These are phyloP conservation scores for Lasiommata megera DNA, from an alignment of 2,888 invertebrate genomes.

Conservation along the genomic window DNA sequence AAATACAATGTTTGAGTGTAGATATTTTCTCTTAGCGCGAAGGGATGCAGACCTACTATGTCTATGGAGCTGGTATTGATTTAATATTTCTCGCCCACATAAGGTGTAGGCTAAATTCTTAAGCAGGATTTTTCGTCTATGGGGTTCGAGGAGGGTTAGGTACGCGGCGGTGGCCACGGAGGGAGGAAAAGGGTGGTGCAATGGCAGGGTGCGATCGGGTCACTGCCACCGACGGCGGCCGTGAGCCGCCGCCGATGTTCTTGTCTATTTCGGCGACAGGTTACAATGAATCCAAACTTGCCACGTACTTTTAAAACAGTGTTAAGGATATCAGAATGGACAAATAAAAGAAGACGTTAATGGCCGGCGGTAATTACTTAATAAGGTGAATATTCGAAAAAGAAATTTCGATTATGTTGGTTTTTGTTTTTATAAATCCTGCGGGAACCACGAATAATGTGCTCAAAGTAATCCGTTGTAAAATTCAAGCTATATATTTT, in stretches of 20 bases:
- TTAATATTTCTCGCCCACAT: neutral
- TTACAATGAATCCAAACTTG: constrained; percentile 51
- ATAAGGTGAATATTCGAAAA: too few relatives aligned
- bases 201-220: constrained; percentile 79
- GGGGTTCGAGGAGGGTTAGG: constrained; percentile 10
- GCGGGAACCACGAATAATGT: too few relatives aligned
- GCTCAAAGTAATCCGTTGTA: too few relatives aligned
- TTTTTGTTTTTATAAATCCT: too few relatives aligned
- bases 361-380: too few relatives aligned
- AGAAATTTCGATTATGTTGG: too few relatives aligned
- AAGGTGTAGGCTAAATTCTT: constrained; percentile 12
- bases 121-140: constrained; percentile 20
- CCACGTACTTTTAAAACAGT: too few relatives aligned
- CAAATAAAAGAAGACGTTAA: too few relatives aligned
- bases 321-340: too few relatives aligned
- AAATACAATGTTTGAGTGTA: neutral
- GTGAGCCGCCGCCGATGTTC: constrained; percentile 58
- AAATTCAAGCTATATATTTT: too few relatives aligned
- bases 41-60: neutral
- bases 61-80: constrained; percentile 2
- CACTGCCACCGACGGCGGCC: constrained; percentile 81
- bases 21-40: neutral
- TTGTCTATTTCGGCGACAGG: constrained; percentile 66
- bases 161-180: constrained; percentile 22
- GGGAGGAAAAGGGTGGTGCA: constrained; percentile 53